Percentiles rank a stretch among this genome's conserved stretches.
Conservation (phyloP, 2,888 invertebrate species). For the Hirtodrosophila trivittata region DNA sequence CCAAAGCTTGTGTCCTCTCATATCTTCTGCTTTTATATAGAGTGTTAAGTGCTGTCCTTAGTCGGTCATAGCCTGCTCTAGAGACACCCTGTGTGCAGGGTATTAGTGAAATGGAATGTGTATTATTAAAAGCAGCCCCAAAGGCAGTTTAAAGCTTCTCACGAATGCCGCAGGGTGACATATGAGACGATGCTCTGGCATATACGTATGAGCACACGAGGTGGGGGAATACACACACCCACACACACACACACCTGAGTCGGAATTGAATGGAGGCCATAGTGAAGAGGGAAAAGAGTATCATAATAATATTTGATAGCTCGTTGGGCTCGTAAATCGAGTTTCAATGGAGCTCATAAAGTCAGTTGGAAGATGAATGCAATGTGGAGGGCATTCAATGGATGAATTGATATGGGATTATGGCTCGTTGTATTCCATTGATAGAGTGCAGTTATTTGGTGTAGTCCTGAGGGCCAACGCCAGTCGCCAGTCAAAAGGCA, state of each 20-base stretch:
- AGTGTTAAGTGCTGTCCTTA: too few species aligned
- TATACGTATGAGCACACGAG: background rate
- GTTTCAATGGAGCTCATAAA: constrained; percentile 37
- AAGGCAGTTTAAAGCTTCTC: constrained; percentile 26
- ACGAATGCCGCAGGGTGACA: constrained; percentile 24
- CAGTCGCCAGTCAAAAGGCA: background rate
- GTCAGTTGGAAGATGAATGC: constrained; percentile 16
- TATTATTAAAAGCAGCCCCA: constrained; percentile 43
- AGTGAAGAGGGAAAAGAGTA: constrained; percentile 2
- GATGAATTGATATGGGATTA: constrained; percentile 28
- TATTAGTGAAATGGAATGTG: constrained; percentile 14
- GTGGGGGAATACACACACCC: background rate
- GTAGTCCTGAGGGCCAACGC: background rate
- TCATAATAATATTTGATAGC: constrained; percentile 55
- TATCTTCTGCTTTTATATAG: too few species aligned
- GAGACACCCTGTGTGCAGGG: background rate
- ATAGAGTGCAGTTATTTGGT: constrained; percentile 4
- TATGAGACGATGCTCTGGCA: constrained; percentile 20
- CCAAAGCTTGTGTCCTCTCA: too few species aligned
- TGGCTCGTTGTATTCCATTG: background rate
- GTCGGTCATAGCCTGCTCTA: background rate
- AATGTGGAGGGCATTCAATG: constrained; percentile 35
- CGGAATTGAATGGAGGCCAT: constrained; percentile 36
- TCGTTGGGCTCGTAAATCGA: constrained; percentile 23
- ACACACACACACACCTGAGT: constrained; percentile 31